Evolutionary conservation across 2,797 vertebrate genomes (phyloP).

Genomic region (Synaphobranchus kaupii): DNA sequence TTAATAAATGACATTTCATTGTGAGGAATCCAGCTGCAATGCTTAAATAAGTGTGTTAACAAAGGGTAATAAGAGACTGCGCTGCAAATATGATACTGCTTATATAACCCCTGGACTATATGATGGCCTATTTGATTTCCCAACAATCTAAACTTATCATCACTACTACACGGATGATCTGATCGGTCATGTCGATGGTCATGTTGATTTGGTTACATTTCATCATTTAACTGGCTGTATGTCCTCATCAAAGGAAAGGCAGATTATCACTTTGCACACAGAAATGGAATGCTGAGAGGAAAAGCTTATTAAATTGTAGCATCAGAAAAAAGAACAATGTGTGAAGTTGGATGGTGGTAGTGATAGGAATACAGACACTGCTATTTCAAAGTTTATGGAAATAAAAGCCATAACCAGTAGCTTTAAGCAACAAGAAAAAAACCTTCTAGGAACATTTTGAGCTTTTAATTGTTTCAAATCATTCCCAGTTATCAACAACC

Average conservation of each 20-base stretch:
- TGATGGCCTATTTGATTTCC: background rate
- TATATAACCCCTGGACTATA: background rate
- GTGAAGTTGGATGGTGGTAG: background rate
- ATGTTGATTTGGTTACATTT: background rate
- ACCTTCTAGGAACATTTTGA: background rate
- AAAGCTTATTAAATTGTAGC: background rate
- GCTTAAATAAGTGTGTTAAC: background rate
- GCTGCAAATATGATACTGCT: background rate
- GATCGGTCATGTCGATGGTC: background rate
- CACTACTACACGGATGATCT: background rate
- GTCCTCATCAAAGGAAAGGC: background rate
- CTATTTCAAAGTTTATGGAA: slow-evolving; percentile 1
- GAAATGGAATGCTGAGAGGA: background rate
- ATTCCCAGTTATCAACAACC: no score
- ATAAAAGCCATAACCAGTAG: background rate
- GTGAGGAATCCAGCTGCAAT: background rate
- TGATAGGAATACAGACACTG: background rate
- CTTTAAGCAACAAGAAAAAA: background rate
- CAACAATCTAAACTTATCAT: background rate
- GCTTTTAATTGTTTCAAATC: background rate
- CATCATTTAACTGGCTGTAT: background rate
- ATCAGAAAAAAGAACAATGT: background rate
- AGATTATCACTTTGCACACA: background rate
- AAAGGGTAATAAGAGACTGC: no score
- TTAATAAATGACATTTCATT: background rate